phyloP scores from a whole-genome alignment of 1,140 invertebrate species.

The Maniola jurtina region DNA sequence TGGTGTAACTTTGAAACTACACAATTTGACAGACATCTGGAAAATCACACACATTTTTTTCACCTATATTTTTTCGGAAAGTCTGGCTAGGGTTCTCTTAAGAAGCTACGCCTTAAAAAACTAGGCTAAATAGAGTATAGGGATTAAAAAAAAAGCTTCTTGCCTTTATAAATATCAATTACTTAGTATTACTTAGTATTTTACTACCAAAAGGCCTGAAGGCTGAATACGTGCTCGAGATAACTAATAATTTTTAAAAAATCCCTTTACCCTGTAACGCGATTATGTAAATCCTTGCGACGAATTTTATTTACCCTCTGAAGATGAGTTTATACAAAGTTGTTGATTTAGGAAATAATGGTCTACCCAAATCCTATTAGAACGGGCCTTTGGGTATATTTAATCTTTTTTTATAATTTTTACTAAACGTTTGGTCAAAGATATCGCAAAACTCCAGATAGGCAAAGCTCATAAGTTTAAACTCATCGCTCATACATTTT shows the following conservation, averaged over 20 bases:
- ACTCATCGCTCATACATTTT: too few relatives aligned
- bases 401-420: background rate
- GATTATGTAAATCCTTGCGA: conserved; percentile 49
- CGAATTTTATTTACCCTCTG: conserved; percentile 25
- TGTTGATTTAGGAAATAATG: conserved; percentile 27
- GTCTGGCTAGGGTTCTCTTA: too few relatives aligned
- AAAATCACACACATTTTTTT: too few relatives aligned
- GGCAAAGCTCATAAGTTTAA: too few relatives aligned
- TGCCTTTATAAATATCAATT: conserved; percentile 32
- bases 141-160: conserved; percentile 9
- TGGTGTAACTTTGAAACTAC: too few relatives aligned
- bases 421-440: background rate
- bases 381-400: background rate
- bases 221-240: conserved; percentile 20
- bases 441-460: too few relatives aligned
- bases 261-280: conserved; percentile 31
- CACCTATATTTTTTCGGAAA: too few relatives aligned
- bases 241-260: conserved; percentile 53
- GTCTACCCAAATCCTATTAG: conserved; percentile 17
- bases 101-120: background rate
- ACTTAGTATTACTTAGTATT: too few relatives aligned
- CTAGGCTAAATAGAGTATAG: conserved; percentile 1
- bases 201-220: conserved; percentile 32
- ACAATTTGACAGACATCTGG: too few relatives aligned
- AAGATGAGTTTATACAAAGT: conserved; percentile 25